These are phyloP conservation scores for Mycetomoellerius zeteki DNA, from an alignment of 1,140 invertebrate genomes.

Conservation along the genomic window DNA sequence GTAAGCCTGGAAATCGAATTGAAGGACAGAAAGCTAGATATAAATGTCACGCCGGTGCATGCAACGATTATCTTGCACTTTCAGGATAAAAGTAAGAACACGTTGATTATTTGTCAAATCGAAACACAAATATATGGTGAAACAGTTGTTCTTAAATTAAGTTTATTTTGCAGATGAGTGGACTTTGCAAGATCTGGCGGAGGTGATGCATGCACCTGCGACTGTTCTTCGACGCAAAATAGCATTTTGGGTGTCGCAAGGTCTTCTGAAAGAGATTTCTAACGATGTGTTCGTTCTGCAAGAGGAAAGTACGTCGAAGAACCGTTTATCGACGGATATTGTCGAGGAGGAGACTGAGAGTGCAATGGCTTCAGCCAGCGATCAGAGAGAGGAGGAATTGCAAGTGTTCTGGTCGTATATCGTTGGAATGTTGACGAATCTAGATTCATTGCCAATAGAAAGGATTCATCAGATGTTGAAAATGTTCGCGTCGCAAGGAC, in stretches of 20 bases:
- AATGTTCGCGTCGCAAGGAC: slow-evolving; percentile 97
- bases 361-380: slow-evolving; percentile 96
- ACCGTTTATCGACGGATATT: slow-evolving; percentile 88
- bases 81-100: slow-evolving; percentile 92
- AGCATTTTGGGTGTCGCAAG: slow-evolving; percentile 96
- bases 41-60: slow-evolving; percentile 96
- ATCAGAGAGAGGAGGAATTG: slow-evolving; percentile 97
- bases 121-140: not conserved
- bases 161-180: slow-evolving; percentile 89
- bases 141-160: not conserved
- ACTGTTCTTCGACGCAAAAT: slow-evolving; percentile 94
- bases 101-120: slow-evolving; percentile 1
- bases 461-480: slow-evolving; percentile 98
- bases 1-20: slow-evolving; percentile 97
- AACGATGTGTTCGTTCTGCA: slow-evolving; percentile 93
- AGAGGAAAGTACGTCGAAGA: slow-evolving; percentile 90
- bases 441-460: slow-evolving; percentile 96
- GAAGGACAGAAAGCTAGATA: slow-evolving; percentile 92
- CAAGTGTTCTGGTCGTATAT: slow-evolving; percentile 99
- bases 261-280: slow-evolving; percentile 92
- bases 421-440: slow-evolving; percentile 98
- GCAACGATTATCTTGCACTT: slow-evolving; percentile 98
- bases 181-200: slow-evolving; percentile 94
- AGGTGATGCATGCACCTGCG: slow-evolving; percentile 94
- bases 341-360: slow-evolving; percentile 96